phyloP scores from a whole-genome alignment of 2,113 vertebrate species.

The Otis tarda region DNA sequence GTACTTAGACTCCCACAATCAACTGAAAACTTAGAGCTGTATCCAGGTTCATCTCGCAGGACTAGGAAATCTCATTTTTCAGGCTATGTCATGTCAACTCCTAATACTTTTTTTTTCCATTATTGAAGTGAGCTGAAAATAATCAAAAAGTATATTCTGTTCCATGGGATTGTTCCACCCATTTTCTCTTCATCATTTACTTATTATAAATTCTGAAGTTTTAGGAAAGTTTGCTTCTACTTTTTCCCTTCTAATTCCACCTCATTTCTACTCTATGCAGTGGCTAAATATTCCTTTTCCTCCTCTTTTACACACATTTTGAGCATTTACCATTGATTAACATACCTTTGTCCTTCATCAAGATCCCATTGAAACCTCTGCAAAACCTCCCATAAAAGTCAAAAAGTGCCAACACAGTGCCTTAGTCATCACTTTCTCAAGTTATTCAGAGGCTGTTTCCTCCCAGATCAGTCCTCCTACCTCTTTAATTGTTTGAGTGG shows the following conservation, averaged over 20 bases:
- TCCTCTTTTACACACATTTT: neutral
- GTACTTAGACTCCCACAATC: neutral
- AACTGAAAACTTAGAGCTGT: neutral
- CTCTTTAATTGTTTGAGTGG: neutral
- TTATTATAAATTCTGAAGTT: neutral
- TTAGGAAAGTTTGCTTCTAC: neutral
- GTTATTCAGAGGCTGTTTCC: neutral
- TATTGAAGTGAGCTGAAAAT: neutral
- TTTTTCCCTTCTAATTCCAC: neutral
- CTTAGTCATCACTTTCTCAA: slow-evolving; percentile 13
- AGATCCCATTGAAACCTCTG: neutral
- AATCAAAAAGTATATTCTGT: neutral
- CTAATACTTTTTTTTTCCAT: neutral
- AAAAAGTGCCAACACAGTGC: neutral
- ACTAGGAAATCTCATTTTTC: neutral
- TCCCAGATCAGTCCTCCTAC: neutral
- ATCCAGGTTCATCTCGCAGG: neutral
- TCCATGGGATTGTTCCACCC: neutral
- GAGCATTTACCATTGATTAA: neutral
- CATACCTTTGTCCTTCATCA: neutral
- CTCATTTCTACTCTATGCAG: neutral
- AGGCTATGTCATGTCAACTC: neutral
- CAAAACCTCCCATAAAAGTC: neutral
- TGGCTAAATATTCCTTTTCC: neutral
- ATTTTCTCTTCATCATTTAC: neutral